Evolutionary conservation across 2,113 vertebrate genomes (phyloP), one percentile per base, ranked within the genome.

Genomic region (Calidris pygmaea): DNA sequence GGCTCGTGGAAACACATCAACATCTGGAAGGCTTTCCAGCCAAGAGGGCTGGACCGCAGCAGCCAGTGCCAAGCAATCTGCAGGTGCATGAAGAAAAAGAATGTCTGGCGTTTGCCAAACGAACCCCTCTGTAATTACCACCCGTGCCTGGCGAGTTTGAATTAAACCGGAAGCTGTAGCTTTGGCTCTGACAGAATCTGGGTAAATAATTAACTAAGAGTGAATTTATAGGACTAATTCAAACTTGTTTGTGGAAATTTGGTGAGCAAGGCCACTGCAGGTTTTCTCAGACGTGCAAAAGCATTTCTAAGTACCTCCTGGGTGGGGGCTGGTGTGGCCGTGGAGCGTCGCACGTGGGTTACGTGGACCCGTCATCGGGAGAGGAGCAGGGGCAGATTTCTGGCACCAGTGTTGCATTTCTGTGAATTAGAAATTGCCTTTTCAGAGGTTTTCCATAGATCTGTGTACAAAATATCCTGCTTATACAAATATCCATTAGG

Each of bases 171-270:
- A 82, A 95, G 70, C 41, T 2, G 5, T n/a, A 29, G 80, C 62
- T 37, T 9, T 5, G 6, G 4, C 47, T 91, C 29, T 24, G 3
- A 0, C 12, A 53, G 84, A 91, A 82, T 53, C 62, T 5, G 30
- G 82, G 79, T 27, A 66, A 95, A 96, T 96, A 22, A 92, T 96
- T 96, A 90, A 93, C 93, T 22, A 15, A 26, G 50, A n/a, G 59
- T 32, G 63, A 70, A 55, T 90, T 89, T 76, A 87, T 30, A 53
- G 89, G 81, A 47, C 72, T 81, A 72, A 65, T 89, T 85, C 63
- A 20, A 77, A 71, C n/a, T 37, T 35, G n/a, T 79, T 80, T 91
- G 87, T 73, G 78, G 87, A 62, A 94, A 53, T 60, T 9, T 4
- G 77, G 63, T 16, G 63, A 47, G 87, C 60, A 21, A 27, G 80